These are phyloP conservation scores for Apteryx mantelli DNA, from an alignment of 2,113 vertebrate genomes.

Conservation along the genomic window DNA sequence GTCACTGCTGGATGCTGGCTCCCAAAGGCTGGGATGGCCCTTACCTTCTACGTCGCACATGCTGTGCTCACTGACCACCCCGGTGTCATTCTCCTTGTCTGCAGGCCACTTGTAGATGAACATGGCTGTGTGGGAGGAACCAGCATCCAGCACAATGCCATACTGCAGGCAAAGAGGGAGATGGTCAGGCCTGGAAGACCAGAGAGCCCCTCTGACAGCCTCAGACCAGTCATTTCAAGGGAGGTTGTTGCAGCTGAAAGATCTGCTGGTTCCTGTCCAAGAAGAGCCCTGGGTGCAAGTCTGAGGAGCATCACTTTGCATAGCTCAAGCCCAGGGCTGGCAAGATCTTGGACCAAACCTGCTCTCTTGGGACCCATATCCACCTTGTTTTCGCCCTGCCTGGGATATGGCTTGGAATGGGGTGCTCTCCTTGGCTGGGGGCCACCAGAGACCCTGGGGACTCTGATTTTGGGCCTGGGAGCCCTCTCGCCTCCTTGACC, in stretches of 20 bases:
- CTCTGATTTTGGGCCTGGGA: not conserved
- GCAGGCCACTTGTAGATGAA: conserved; percentile 88
- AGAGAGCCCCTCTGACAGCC: not conserved
- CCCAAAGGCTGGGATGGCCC: not conserved
- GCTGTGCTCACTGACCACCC: conserved; percentile 83
- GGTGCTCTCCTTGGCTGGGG: fast-evolving
- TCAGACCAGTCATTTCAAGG: not conserved
- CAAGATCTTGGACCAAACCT: not conserved
- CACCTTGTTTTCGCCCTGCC: not conserved
- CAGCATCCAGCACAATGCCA: conserved; percentile 88
- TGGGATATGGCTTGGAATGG: fast-evolving
- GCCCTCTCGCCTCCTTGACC: not conserved
- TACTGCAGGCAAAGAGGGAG: conserved; percentile 71
- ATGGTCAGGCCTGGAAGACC: not conserved
- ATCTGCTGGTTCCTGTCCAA: not conserved
- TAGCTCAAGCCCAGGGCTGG: not conserved
- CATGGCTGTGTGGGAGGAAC: conserved; percentile 87
- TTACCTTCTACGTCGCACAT: conserved; percentile 80
- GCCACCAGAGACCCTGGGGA: not conserved
- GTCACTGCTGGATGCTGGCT: not conserved
- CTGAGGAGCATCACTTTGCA: not conserved
- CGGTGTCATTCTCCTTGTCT: conserved; percentile 86
- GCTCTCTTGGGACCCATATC: not conserved
- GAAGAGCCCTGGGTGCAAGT: not conserved
- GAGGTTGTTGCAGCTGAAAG: not conserved